These are phyloP conservation scores for Rhodeus uyekii DNA, from an alignment of 2,797 vertebrate species.

Conservation along the genomic window DNA sequence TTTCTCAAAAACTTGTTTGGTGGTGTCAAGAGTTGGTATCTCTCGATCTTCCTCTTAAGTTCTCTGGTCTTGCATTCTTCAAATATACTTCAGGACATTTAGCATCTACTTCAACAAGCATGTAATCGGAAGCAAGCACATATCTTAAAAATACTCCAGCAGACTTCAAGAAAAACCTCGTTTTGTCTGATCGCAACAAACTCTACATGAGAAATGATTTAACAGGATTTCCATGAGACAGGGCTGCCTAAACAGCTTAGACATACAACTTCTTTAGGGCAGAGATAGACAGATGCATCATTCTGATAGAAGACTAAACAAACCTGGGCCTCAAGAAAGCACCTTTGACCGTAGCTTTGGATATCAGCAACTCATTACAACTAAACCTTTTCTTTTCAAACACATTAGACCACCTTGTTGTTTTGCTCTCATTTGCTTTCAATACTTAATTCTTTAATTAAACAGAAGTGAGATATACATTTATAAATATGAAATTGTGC, in stretches of 20 bases:
- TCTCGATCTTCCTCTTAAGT: not conserved
- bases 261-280: constrained; percentile 21
- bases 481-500: not conserved
- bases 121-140: constrained; percentile 9
- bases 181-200: not conserved
- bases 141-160: not conserved
- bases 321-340: constrained; percentile 23
- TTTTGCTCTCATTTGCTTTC: no score
- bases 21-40: not conserved
- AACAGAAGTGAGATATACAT: not conserved
- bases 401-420: not conserved
- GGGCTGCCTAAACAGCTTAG: constrained; percentile 40
- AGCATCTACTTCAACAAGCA: not conserved
- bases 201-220: not conserved
- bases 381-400: not conserved
- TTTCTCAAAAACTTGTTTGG: not conserved
- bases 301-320: constrained; percentile 37
- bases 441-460: not conserved
- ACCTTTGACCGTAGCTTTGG: constrained; percentile 31
- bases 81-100: not conserved
- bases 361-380: not conserved
- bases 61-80: not conserved
- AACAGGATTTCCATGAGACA: constrained; percentile 13
- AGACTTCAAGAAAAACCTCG: not conserved
- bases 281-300: constrained; percentile 14